Evolutionary conservation across 1,140 invertebrate species (phyloP), one percentile per base, ranked within the genome.

Genomic region (Hetaerina americana): DNA sequence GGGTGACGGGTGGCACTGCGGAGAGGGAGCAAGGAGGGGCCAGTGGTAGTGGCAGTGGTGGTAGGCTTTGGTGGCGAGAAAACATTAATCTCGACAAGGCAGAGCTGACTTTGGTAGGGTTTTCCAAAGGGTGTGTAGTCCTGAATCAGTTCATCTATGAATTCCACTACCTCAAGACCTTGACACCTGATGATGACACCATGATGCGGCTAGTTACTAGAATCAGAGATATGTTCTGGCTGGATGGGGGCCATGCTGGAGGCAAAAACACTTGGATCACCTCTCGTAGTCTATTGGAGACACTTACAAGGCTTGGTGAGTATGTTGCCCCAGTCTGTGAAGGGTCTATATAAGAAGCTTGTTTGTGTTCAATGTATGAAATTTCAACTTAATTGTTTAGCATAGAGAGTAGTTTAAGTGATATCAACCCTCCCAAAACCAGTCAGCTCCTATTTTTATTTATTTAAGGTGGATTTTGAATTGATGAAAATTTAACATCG

Each of bases 51-150:
- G 31, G 31, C 5, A n/a, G n/a, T n/a, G 31, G 31, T 15, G 31
- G 31, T 15, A 40, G 40, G 40, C 69, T 81, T 26, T 83, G 82
- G 82, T 84, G 83, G 83, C 72, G 78, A 5, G 79, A 84, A 5
- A 76, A 76, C 26, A 71, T 82, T 66, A 78, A 81, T 57, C 77
- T 87, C 27, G 81, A 85, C 71, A 77, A 81, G 68, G 76, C 76
- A 26, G 78, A 82, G 70, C 78, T 92, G 72, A 85, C 82, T 68
- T 78, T 94, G 71, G 85, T 95, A 74, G 94, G 92, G 0, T 96
- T 96, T 79, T 95, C 93, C 80, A 96, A 96, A 85, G 94, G 94
- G 57, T 95, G 92, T 81, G 91, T 94, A 66, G 93, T 95, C 70
- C 84, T 96, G 71, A 96, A 95, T 84, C 93, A 95, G 82, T 84